Conservation (phyloP, 2,113 vertebrate species). For the Corythaeola cristata region DNA sequence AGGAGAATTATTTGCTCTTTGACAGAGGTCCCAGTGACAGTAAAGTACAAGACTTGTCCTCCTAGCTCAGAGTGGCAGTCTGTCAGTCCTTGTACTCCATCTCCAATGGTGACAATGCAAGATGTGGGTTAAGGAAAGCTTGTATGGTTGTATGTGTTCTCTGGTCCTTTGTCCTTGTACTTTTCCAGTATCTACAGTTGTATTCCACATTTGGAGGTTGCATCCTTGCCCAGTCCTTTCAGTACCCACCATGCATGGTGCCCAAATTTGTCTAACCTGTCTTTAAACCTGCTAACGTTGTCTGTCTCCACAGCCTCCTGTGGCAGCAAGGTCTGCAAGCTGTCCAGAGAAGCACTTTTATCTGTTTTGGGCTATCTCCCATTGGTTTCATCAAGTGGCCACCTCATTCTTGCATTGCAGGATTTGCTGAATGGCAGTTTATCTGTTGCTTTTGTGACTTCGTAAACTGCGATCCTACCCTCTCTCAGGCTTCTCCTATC, state of each 20-base stretch:
- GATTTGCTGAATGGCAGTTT: background rate
- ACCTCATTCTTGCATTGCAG: background rate
- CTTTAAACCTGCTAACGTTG: background rate
- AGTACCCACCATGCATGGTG: rapidly evolving
- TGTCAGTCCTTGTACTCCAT: background rate
- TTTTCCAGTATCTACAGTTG: background rate
- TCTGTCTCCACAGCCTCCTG: background rate
- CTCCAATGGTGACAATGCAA: background rate
- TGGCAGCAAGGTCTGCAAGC: background rate
- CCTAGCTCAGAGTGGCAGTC: rapidly evolving
- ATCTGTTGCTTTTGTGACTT: rapidly evolving
- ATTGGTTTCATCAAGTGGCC: background rate
- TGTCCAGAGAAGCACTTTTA: background rate
- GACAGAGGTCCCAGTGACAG: background rate
- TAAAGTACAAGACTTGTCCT: background rate
- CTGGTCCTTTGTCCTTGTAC: background rate
- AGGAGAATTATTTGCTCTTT: background rate
- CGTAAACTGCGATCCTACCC: background rate
- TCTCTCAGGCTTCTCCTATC: background rate
- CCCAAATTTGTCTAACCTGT: background rate
- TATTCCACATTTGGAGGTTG: background rate
- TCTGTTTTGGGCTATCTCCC: background rate
- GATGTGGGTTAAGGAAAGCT: background rate
- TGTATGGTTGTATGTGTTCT: background rate
- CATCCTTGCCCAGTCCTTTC: background rate